A percentile compares a stretch with the other conserved stretches of the same genome.
These are phyloP conservation scores for Trachelus troglodyta DNA, from an alignment of 2,888 invertebrate genomes.

Conservation along the genomic window DNA sequence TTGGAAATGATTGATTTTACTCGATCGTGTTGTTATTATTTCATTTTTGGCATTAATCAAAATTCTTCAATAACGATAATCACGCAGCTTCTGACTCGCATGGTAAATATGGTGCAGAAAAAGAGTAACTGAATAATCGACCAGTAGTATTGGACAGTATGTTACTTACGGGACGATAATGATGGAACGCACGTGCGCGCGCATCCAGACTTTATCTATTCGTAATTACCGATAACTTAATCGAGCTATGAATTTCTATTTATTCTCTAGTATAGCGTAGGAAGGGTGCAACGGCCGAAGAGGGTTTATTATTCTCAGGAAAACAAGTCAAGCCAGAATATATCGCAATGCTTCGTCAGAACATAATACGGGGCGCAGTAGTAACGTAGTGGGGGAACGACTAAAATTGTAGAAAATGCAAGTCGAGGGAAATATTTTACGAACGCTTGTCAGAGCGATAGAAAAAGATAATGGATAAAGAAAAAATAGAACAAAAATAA, in stretches of 20 bases:
- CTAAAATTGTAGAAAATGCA: neutral
- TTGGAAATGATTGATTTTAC: neutral
- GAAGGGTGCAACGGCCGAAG: constrained; percentile 37
- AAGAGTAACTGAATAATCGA: neutral
- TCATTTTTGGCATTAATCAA: neutral
- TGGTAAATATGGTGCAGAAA: neutral
- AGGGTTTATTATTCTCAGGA: neutral
- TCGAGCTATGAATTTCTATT: constrained; percentile 6
- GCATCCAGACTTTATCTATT: neutral
- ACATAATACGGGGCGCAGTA: neutral
- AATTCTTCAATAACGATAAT: neutral
- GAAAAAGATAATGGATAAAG: neutral
- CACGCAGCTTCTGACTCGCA: neutral
- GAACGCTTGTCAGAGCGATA: neutral
- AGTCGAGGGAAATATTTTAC: neutral
- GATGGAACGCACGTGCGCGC: neutral
- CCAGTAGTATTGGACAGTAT: neutral
- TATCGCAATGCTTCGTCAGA: neutral
- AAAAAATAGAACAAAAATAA: neutral
- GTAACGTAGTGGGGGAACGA: neutral
- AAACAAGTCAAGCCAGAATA: neutral
- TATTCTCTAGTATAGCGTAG: constrained; percentile 10
- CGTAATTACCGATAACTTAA: neutral
- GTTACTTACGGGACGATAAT: neutral
- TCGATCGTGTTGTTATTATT: neutral